A percentile compares a stretch with the other conserved stretches of the same genome.
Conservation (phyloP, 92 coral and sea anemone species). For the Blastomussa wellsi region DNA sequence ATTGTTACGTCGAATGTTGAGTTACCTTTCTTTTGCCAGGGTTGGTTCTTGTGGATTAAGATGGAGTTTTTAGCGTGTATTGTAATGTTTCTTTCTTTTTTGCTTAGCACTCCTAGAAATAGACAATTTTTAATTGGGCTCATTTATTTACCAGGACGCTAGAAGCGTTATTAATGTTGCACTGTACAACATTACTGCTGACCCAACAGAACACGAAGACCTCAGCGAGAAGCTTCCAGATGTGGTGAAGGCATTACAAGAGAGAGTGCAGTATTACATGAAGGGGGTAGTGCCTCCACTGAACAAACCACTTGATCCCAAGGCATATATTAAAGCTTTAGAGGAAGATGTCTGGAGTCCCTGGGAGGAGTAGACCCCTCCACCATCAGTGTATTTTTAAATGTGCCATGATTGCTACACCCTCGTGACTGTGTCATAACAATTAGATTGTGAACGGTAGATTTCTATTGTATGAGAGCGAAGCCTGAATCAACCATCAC, state of each 20-base stretch:
- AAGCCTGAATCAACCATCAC: too few relatives aligned
- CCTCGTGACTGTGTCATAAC: too few relatives aligned
- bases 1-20: too few relatives aligned
- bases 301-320: background rate
- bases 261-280: constrained; percentile 38
- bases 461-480: too few relatives aligned
- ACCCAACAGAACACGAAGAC: constrained; percentile 59
- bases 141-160: background rate
- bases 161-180: constrained; percentile 36
- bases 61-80: too few relatives aligned
- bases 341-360: constrained; percentile 28
- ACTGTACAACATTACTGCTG: constrained; percentile 58
- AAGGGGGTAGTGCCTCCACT: constrained; percentile 17
- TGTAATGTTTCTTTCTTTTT: too few relatives aligned
- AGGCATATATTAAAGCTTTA: background rate
- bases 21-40: too few relatives aligned
- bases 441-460: too few relatives aligned
- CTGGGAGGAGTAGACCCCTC: constrained; percentile 30
- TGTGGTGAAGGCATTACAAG: constrained; percentile 33
- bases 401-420: too few relatives aligned
- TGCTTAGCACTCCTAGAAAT: too few relatives aligned
- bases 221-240: constrained; percentile 47
- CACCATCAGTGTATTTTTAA: too few relatives aligned
- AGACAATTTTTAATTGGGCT: background rate
- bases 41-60: too few relatives aligned